phyloP scores from a whole-genome alignment of 2,797 vertebrate species.

The Xenops minutus region DNA sequence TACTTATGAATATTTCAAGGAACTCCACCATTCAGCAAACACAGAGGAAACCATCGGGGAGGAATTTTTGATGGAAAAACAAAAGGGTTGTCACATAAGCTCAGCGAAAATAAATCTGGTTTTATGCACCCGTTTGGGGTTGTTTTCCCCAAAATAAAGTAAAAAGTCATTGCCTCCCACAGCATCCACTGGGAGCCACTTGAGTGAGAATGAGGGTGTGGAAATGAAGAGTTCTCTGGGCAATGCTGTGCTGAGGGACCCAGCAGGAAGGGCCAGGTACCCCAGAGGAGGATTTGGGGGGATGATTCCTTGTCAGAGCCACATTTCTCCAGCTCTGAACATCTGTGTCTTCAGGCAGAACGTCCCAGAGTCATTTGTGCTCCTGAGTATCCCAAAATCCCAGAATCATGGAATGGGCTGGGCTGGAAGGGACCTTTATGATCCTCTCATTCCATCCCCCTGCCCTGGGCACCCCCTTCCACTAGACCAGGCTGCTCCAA shows the following conservation, averaged over 20 bases:
- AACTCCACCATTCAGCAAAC: not conserved
- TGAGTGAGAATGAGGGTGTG: rapidly evolving
- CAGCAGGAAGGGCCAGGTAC: no score
- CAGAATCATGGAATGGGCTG: not conserved
- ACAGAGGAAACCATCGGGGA: not conserved
- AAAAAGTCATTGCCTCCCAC: not conserved
- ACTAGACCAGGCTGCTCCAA: not conserved
- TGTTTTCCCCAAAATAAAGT: not conserved
- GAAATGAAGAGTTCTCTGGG: rapidly evolving
- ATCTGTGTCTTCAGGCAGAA: not conserved
- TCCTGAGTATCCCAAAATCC: not conserved
- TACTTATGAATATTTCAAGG: not conserved
- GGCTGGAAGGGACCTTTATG: not conserved
- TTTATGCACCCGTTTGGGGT: not conserved
- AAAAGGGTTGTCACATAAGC: not conserved
- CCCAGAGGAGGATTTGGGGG: not conserved
- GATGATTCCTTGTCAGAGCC: not conserved
- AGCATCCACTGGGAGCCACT: not conserved
- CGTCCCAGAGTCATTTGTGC: rapidly evolving
- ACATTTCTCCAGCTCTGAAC: rapidly evolving
- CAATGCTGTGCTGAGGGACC: rapidly evolving
- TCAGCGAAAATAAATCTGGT: not conserved
- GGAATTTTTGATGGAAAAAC: not conserved
- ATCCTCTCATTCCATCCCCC: not conserved
- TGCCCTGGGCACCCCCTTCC: not conserved